phyloP scores from a whole-genome alignment of 2,888 invertebrate genomes.

The Schizotus pectinicornis region DNA sequence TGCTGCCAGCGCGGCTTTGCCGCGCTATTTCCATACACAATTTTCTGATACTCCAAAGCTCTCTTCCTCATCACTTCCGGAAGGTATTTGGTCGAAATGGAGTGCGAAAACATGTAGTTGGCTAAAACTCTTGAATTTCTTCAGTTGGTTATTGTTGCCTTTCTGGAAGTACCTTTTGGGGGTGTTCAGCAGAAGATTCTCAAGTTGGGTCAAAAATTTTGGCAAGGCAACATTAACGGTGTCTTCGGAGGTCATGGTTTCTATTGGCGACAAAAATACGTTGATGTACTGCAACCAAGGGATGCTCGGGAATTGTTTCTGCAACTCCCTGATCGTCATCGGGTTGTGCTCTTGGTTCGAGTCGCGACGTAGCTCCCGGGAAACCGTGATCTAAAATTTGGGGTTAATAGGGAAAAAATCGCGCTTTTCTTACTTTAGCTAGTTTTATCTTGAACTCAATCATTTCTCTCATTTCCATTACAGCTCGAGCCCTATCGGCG shows the following conservation, averaged over 20 bases:
- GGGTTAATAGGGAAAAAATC: neutral
- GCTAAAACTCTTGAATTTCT: slow-evolving; percentile 54
- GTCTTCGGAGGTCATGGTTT: neutral
- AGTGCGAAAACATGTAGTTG: slow-evolving; percentile 63
- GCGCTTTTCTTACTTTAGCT: slow-evolving; percentile 32
- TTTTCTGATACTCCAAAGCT: neutral
- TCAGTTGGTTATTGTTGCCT: neutral
- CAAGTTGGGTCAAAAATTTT: slow-evolving; percentile 5
- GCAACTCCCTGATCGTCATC: slow-evolving; percentile 59
- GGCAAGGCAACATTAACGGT: slow-evolving; percentile 10
- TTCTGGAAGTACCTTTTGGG: slow-evolving; percentile 10
- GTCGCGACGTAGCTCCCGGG: slow-evolving; percentile 9
- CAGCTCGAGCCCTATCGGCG: slow-evolving; percentile 34
- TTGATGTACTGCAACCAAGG: slow-evolving; percentile 61
- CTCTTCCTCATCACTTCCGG: neutral
- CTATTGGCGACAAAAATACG: slow-evolving; percentile 47
- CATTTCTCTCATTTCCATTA: slow-evolving; percentile 38
- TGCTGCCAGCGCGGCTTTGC: too few relatives aligned
- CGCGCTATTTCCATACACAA: neutral
- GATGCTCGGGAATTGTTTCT: slow-evolving; percentile 53
- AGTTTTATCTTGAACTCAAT: slow-evolving; percentile 41
- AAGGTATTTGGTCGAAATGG: slow-evolving; percentile 50
- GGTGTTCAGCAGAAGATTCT: slow-evolving; percentile 4
- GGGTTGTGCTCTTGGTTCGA: slow-evolving; percentile 54
- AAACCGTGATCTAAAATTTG: slow-evolving; percentile 14